Evolutionary conservation across 2,797 vertebrate species (phyloP).

Genomic region (Amazona finschi): DNA sequence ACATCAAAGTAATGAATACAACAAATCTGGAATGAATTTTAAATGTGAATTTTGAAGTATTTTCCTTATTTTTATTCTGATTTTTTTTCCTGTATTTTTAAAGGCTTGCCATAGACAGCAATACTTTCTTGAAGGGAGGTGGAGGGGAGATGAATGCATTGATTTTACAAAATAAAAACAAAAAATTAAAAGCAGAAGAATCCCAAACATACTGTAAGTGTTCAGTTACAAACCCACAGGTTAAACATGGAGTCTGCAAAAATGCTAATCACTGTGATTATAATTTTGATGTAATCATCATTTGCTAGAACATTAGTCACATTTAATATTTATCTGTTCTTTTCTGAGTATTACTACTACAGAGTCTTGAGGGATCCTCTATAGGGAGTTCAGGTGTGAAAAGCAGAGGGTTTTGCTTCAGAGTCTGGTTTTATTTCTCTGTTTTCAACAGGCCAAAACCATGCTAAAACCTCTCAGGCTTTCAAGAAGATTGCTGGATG

Average conservation of each 20-base stretch:
- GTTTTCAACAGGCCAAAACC: not conserved
- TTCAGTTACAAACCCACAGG: not conserved
- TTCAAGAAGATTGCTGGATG: not conserved
- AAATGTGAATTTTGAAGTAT: not conserved
- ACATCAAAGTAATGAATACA: constrained; percentile 9
- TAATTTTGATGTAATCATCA: not conserved
- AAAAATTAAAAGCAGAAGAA: not conserved
- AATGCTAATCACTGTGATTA: not conserved
- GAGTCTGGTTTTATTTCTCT: not conserved
- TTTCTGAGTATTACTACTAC: not conserved
- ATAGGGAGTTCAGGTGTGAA: not conserved
- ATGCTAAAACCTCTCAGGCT: not conserved
- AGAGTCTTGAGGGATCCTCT: not conserved
- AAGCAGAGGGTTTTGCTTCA: not conserved
- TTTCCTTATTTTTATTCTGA: not conserved
- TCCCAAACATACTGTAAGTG: not conserved
- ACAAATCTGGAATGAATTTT: constrained; percentile 23
- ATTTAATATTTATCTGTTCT: not conserved
- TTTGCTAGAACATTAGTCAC: not conserved
- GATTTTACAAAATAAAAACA: not conserved
- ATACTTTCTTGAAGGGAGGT: not conserved
- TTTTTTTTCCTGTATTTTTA: not conserved
- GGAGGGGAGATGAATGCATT: not conserved
- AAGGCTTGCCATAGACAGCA: not conserved
- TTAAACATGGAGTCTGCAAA: not conserved